Evolutionary conservation across 37 sponge, comb jelly and placozoan genomes (phyloP).

Genomic region (Dysidea cf. avara): DNA sequence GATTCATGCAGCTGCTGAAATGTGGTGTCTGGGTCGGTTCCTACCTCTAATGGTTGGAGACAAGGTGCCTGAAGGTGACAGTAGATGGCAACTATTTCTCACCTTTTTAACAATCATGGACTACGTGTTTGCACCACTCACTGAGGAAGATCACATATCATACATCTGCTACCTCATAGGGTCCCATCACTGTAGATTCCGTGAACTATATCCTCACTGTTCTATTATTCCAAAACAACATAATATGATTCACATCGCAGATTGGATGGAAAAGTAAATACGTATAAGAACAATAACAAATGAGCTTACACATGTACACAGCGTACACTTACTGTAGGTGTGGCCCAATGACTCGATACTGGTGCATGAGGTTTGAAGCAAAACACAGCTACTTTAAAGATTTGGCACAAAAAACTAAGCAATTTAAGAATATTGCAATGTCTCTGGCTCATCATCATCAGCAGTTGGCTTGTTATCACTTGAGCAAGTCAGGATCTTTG

Average conservation of each 20-base stretch:
- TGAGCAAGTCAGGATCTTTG: background rate
- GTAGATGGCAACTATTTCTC: slow-evolving; percentile 48
- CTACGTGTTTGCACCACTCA: slow-evolving; percentile 38
- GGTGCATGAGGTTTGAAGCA: slow-evolving; percentile 75
- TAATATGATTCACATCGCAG: slow-evolving; percentile 60
- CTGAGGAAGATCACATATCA: slow-evolving; percentile 1
- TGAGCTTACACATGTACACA: no score
- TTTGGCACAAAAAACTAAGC: slow-evolving; percentile 13
- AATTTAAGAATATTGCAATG: slow-evolving; percentile 53
- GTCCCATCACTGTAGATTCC: slow-evolving; percentile 34
- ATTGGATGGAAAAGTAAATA: slow-evolving; percentile 44
- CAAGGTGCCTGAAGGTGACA: slow-evolving; percentile 29
- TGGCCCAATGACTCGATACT: slow-evolving; percentile 47
- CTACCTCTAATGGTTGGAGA: slow-evolving; percentile 65
- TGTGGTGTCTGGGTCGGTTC: slow-evolving; percentile 55
- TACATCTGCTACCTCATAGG: slow-evolving; percentile 15
- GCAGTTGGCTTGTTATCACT: slow-evolving; percentile 34
- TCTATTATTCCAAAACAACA: slow-evolving; percentile 52
- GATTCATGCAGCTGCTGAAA: slow-evolving; percentile 33
- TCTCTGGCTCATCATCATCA: slow-evolving; percentile 53
- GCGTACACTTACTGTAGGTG: slow-evolving; percentile 24
- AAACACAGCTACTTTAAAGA: slow-evolving; percentile 56
- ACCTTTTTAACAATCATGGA: slow-evolving; percentile 36
- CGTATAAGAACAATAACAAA: no score
- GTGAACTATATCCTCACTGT: slow-evolving; percentile 41